These are phyloP conservation scores for Eumerus sabulonum DNA, from an alignment of 2,888 invertebrate genomes.

Conservation along the genomic window DNA sequence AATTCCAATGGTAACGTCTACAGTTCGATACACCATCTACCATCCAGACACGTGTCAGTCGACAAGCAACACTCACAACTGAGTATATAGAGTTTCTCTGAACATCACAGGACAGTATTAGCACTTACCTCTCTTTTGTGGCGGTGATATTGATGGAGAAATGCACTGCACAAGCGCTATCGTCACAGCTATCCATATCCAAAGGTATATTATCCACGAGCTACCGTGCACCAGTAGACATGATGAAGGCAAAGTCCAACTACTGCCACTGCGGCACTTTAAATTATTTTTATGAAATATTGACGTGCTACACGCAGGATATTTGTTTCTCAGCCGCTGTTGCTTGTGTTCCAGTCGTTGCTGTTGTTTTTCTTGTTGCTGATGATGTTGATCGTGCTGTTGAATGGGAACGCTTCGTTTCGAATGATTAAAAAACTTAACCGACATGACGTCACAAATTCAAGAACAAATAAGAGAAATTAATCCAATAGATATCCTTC, in stretches of 20 bases:
- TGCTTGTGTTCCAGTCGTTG: slow-evolving; percentile 6
- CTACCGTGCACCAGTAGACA: slow-evolving; percentile 47
- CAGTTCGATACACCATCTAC: too few relatives aligned
- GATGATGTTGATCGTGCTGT: slow-evolving; percentile 17
- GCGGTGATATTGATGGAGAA: slow-evolving; percentile 77
- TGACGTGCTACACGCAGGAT: background rate
- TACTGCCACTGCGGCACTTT: slow-evolving; percentile 34
- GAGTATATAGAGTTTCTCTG: too few relatives aligned
- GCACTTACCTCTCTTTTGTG: slow-evolving; percentile 78
- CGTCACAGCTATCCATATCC: slow-evolving; percentile 73
- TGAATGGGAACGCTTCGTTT: slow-evolving; percentile 19
- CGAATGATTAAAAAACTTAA: slow-evolving; percentile 50
- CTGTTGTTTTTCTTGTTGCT: slow-evolving; percentile 5
- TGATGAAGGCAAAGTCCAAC: slow-evolving; percentile 47
- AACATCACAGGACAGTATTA: too few relatives aligned
- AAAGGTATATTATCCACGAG: slow-evolving; percentile 73
- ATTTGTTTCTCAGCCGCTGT: slow-evolving; percentile 3
- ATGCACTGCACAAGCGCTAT: slow-evolving; percentile 76
- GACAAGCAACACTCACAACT: too few relatives aligned
- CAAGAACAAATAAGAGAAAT: slow-evolving; percentile 55
- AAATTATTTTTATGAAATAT: slow-evolving; percentile 32
- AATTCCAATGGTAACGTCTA: too few relatives aligned
- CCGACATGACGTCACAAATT: slow-evolving; percentile 62
- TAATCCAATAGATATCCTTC: slow-evolving; percentile 52
- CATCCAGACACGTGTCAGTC: too few relatives aligned